Base-by-base conservation (phyloP, 1,140 invertebrate genomes). In the Grapholita molesta region DNA sequence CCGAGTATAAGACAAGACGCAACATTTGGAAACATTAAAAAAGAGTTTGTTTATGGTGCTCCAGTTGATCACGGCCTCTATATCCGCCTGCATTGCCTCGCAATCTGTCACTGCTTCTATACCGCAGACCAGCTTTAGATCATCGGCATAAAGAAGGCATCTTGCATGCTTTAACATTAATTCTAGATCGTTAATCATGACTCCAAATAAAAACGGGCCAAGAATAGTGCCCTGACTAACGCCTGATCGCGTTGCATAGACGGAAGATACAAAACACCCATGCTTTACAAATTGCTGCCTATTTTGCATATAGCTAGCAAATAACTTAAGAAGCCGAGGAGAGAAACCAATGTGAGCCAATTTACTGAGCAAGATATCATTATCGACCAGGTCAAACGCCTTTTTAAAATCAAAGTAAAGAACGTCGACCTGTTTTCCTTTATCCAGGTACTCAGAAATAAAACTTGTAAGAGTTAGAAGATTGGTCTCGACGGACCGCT, bases 381-480 rank as follows among this genome's bases (percentile, higher is more conserved):
- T 67, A 24, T 75, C 32, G 6, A 82, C 70, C 48, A 67, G 73
- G 65, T 82, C 77, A 68, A 79, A 79, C 66, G n/a, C n/a, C n/a
- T n/a, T n/a, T n/a, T n/a, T n/a, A n/a, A n/a, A n/a, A n/a, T n/a
- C n/a, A n/a, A n/a, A 72, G 48, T 80, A 74, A 30, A 76, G 72
- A 23, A 71, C 70, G 68, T 77, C 78, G 25, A 82, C 72, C 35
- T 82, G 75, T 30, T 18, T 21, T 7, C 70, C 70, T 3, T n/a
- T 24, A 30, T 66, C 64, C n/a, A 66, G 32, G 6, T 66, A n/a
- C 12, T 21, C 33, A 4, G 64, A 66, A 3, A 66, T 24, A 12
- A 24, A 24, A 12, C 33, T 18, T 7, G 33, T 33, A 21, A 42
- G 18, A 15, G 64, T 38, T 18, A 66, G 21, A 11, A 66, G 33